Base-by-base conservation (phyloP, 1,140 invertebrate species). In the Coelopa frigida region DNA sequence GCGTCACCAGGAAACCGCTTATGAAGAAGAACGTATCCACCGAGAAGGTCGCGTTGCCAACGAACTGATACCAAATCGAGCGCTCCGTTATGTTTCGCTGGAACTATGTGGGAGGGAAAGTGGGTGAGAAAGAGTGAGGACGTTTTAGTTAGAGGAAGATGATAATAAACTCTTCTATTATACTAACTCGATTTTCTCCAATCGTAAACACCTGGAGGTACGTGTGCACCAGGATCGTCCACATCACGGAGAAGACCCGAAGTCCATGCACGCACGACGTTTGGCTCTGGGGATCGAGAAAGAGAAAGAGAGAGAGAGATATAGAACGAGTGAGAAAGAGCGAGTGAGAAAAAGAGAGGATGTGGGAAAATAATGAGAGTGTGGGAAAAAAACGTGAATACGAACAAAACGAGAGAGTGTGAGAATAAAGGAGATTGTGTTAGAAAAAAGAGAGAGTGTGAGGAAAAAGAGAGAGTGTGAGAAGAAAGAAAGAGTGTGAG, bases 21-120 rank as follows among this genome's bases (percentile, higher is more conserved):
- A 90, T 89, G 61, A 91, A 87, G 72, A 94, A 94, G 73, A 94
- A 94, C 5, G 88, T 87, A 66, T 93, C 89, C 14, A 94, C 90
- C 29, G 89, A 89, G 62, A 90, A 89, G 3, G 87, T 87, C 4
- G 88, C 90, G 67, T 93, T 93, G 42, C 85, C 84, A 46, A 91
- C 82, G 6, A 86, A 85, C 67, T 89, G 86, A 61, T 87, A 89
- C 71, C 84, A 77, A 57, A 88, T 82, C 53, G 82, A 84, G 43
- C 83, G 74, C 61, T 90, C 87, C 3, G 83, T 83, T 50, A 89
- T 75, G 2, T 78, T 79, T 44, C 85, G 75, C 57, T 84, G 71
- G n/a, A 77, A 82, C 74, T 88, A 82, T 2, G 14, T 15, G 35
- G 6, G 24, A 12, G 20, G 22, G 18, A 22, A 22, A 12, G 23